Base-by-base conservation (phyloP, 2,797 vertebrate genomes). In the Typhlichthys eigenmanni region DNA sequence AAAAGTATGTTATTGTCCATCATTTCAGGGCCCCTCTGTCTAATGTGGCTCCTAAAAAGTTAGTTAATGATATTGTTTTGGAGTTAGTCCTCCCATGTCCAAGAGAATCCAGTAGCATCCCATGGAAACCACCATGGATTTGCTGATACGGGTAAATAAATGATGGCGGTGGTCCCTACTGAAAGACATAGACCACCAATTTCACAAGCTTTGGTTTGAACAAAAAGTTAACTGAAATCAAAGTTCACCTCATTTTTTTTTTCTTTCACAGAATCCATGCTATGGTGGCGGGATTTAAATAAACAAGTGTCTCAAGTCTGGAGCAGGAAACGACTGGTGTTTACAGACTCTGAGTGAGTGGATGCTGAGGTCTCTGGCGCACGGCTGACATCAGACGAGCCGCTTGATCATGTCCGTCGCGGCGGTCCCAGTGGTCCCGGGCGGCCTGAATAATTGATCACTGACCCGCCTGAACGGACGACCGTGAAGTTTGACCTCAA, bases 401-500 rank as follows among this genome's bases (percentile, higher is more conserved):
- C 69, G 78, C 81, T 87, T 89, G 82, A 89, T 91, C 85, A 78
- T 70, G 72, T 82, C 64, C 38, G 55, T 78, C 75, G 77, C 69
- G 45, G 71, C 43, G 19, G 71, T 87, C 78, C 11, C 11, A 3
- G 24, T 3, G 54, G 54, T 5, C 70, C 75, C 86, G 19, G 48
- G 64, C 73, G 64, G 66, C 61, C 58, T 92, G 79, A 88, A 91
- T 91, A 83, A 92, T 92, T 92, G 72, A 90, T 63, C 62, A 77
- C 60, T 84, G 88, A 89, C 88, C 87, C 66, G 12, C 64, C 61
- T 74, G 74, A 82, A 64, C 53, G 60, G 74, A 87, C 68, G 54
- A 76, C 80, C 80, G 75, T 83, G 78, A 86, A 87, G 74, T 88
- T 84, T 91, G 87, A 90, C 88, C 87, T 81, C 57, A 55, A 74